phyloP scores from a whole-genome alignment of 1,140 invertebrate species.

The Acromyrmex charruanus region DNA sequence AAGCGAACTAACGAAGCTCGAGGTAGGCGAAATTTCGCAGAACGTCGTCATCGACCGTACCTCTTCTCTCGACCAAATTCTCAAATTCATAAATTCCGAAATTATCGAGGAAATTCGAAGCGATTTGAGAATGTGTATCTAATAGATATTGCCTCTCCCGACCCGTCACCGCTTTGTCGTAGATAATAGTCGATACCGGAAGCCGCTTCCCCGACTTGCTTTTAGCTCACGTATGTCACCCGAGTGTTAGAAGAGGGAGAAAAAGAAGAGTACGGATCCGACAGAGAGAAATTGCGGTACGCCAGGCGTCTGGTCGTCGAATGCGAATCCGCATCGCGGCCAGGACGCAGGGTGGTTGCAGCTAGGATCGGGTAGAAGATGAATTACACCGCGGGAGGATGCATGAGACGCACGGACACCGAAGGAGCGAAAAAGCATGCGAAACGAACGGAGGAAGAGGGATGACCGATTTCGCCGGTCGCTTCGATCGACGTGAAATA shows the following conservation, averaged over 20 bases:
- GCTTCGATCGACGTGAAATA: conserved; percentile 31
- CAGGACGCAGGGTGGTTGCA: background rate
- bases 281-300: conserved; percentile 61
- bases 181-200: conserved; percentile 8
- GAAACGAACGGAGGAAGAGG: background rate
- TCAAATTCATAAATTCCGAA: conserved; percentile 12
- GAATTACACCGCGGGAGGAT: conserved; percentile 41
- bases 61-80: conserved; percentile 1
- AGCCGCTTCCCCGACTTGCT: background rate
- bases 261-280: background rate
- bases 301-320: conserved; percentile 42
- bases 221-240: conserved; percentile 43
- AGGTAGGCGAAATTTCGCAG: background rate
- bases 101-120: background rate
- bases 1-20: background rate
- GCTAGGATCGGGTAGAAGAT: conserved; percentile 20
- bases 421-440: conserved; percentile 39
- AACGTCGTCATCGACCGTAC: background rate
- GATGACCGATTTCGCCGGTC: conserved; percentile 11
- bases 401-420: conserved; percentile 35
- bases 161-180: background rate
- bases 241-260: conserved; percentile 2
- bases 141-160: background rate
- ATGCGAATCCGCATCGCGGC: conserved; percentile 54
- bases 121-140: conserved; percentile 2